These are phyloP conservation scores for Chionoecetes opilio DNA, from an alignment of 1,140 invertebrate genomes.

Conservation along the genomic window DNA sequence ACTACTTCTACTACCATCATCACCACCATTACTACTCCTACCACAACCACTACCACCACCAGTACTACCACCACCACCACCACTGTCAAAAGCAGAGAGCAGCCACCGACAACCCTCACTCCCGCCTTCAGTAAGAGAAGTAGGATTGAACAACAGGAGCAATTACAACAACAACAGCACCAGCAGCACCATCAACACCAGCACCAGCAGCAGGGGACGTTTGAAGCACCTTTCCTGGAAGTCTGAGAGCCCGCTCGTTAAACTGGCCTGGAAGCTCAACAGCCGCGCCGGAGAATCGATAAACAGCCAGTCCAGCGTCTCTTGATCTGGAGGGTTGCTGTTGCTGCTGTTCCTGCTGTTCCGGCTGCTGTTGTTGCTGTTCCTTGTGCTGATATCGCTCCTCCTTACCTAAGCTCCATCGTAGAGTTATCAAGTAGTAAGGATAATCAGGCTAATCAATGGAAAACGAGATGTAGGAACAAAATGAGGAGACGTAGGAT, in stretches of 20 bases:
- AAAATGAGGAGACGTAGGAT: not conserved
- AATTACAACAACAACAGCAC: not conserved
- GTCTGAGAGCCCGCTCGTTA: constrained; percentile 63
- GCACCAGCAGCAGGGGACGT: constrained; percentile 55
- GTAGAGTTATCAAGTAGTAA: not conserved
- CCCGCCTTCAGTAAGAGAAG: not conserved
- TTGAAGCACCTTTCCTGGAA: constrained; percentile 61
- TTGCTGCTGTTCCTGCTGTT: not conserved
- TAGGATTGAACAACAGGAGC: not conserved
- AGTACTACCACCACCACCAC: not conserved
- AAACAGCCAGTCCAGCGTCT: constrained; percentile 50
- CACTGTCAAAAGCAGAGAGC: not conserved
- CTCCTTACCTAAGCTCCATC: not conserved
- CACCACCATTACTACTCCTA: too few relatives aligned
- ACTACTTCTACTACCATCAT: not conserved
- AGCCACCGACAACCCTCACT: not conserved
- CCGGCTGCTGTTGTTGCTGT: not conserved
- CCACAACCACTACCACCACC: not conserved
- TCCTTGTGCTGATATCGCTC: not conserved
- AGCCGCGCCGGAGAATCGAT: constrained; percentile 61
- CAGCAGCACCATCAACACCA: not conserved
- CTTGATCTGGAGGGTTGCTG: constrained; percentile 38
- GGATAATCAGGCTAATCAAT: not conserved
- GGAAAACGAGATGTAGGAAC: not conserved
- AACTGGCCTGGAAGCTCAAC: constrained; percentile 62